Conservation (phyloP, 37 sponge, comb jelly and placozoan genomes). For the Agelas oroides region DNA sequence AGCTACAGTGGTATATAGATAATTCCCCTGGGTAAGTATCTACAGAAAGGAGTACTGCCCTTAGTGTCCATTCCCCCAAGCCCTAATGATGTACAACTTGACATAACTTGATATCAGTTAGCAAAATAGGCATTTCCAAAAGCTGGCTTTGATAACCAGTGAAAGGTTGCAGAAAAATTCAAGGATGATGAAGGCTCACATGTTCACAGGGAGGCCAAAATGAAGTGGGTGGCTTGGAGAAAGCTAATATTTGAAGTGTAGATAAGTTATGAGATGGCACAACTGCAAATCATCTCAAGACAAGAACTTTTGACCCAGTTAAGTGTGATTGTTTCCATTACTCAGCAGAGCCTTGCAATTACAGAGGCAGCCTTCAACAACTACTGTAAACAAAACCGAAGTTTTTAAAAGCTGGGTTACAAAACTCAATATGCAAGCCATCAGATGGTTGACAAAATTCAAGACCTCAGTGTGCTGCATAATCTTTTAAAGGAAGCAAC, state of each 20-base stretch:
- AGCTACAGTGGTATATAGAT: no score
- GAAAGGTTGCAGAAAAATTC: slow-evolving; percentile 52
- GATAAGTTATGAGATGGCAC: slow-evolving; percentile 25
- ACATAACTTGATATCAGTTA: slow-evolving; percentile 55
- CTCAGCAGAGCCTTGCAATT: slow-evolving; percentile 58
- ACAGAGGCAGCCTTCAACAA: slow-evolving; percentile 57
- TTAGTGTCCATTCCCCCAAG: no score
- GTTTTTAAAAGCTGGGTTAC: slow-evolving; percentile 40
- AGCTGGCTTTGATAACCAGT: slow-evolving; percentile 56
- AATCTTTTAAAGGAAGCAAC: slow-evolving; percentile 47
- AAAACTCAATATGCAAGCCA: slow-evolving; percentile 30
- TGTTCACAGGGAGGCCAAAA: slow-evolving; percentile 55
- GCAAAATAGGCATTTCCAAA: slow-evolving; percentile 54
- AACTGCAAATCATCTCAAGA: slow-evolving; percentile 40
- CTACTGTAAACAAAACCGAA: slow-evolving; percentile 24
- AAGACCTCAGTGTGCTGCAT: slow-evolving; percentile 50
- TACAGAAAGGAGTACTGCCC: slow-evolving; percentile 49
- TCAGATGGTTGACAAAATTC: slow-evolving; percentile 46
- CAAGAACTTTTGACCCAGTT: slow-evolving; percentile 59
- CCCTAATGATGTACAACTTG: slow-evolving; percentile 19
- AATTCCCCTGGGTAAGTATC: no score
- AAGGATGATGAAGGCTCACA: slow-evolving; percentile 42
- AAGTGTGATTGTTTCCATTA: slow-evolving; percentile 38
- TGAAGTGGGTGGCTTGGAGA: slow-evolving; percentile 41
- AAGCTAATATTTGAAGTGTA: slow-evolving; percentile 28